These are phyloP conservation scores for Rhyacichthys aspro DNA, from an alignment of 2,797 vertebrate genomes.

Conservation along the genomic window DNA sequence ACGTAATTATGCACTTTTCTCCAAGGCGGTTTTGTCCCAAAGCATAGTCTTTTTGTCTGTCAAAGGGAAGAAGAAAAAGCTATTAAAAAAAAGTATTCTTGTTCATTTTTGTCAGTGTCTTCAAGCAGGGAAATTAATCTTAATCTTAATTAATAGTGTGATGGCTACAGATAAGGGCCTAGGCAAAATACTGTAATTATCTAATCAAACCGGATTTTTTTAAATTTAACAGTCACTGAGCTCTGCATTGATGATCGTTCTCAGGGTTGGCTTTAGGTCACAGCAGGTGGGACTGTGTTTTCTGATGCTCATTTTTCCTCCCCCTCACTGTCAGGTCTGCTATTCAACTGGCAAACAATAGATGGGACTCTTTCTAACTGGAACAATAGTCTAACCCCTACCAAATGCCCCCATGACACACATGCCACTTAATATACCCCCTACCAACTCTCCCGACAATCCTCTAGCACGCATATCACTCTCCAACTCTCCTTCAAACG, in stretches of 20 bases:
- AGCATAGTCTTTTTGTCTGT: neutral
- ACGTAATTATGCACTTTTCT: constrained; percentile 30
- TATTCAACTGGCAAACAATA: constrained; percentile 66
- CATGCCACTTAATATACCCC: constrained; percentile 21
- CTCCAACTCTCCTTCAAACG: constrained; percentile 17
- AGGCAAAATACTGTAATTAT: no score
- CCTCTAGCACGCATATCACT: constrained; percentile 6
- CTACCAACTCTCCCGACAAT: constrained; percentile 3
- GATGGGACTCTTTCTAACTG: constrained; percentile 57
- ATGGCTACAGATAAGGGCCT: no score
- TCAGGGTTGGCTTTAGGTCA: constrained; percentile 41
- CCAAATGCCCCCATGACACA: constrained; percentile 45
- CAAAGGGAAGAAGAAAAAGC: neutral
- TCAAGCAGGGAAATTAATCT: constrained; percentile 14
- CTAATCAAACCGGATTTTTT: no score
- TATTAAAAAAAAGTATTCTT: no score
- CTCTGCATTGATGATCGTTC: no score
- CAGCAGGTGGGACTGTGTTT: constrained; percentile 61
- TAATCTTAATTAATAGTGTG: constrained; percentile 17
- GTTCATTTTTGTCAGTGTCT: neutral
- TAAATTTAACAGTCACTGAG: no score
- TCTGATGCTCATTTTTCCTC: constrained; percentile 33
- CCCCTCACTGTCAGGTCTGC: constrained; percentile 38
- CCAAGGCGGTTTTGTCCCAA: constrained; percentile 25
- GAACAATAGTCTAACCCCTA: constrained; percentile 56